phyloP scores from a whole-genome alignment of 92 coral and sea anemone genomes.

The Blastomussa wellsi region DNA sequence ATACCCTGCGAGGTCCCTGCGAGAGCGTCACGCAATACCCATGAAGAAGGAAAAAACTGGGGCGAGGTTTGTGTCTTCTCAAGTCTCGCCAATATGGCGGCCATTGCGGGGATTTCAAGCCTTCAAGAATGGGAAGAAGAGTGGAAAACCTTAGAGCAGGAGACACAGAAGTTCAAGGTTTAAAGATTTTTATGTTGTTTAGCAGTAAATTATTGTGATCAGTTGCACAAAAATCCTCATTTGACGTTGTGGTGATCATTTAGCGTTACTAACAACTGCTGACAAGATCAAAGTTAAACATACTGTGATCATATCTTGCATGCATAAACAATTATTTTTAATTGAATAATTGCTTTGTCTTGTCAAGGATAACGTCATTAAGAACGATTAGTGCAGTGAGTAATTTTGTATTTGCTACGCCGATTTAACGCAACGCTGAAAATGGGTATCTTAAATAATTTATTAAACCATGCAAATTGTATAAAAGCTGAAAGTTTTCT shows the following conservation, averaged over 20 bases:
- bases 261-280: background rate
- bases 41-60: background rate
- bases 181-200: background rate
- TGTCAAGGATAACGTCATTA: background rate
- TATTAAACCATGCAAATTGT: background rate
- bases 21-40: background rate
- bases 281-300: background rate
- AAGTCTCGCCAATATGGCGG: slow-evolving; percentile 66
- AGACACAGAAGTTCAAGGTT: slow-evolving; percentile 91
- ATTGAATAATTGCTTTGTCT: background rate
- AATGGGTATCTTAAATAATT: background rate
- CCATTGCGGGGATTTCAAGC: slow-evolving; percentile 81
- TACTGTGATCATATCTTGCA: too few relatives aligned
- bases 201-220: background rate
- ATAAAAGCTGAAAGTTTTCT: too few relatives aligned
- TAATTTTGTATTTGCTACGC: background rate
- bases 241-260: background rate
- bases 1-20: too few relatives aligned
- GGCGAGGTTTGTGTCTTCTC: background rate
- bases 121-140: slow-evolving; percentile 93
- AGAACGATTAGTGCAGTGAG: background rate
- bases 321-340: slow-evolving; percentile 4
- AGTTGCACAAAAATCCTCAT: background rate
- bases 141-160: slow-evolving; percentile 80
- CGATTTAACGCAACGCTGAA: background rate